Base-by-base conservation (phyloP, 2,888 invertebrate species). In the Allolobophora icterica region DNA sequence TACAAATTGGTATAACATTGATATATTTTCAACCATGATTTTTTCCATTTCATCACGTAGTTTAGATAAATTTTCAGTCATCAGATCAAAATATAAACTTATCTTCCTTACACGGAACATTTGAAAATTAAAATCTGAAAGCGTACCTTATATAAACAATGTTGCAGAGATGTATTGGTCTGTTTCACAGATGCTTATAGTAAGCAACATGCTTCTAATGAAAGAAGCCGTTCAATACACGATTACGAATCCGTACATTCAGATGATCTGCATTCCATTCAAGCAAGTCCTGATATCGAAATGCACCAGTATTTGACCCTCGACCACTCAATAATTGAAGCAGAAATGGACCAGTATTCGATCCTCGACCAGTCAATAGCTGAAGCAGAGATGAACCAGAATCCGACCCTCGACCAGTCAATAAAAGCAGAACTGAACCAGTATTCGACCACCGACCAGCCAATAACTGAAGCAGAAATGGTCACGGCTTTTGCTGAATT, bases 71-170 rank as follows among this genome's bases (percentile, higher is more conserved):
- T n/a, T 71, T 71, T n/a, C 71, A n/a, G 4, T 71, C 30, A 52
- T 52, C 24, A 52, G 24, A 1, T 71, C n/a, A 71, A 71, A 71
- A n/a, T 71, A 30, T 5, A 1, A 71, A n/a, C 8, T 30, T 71
- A n/a, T 71, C 11, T 1, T 1, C 8, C 11, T 71, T 0, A 71
- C 0, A 1, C 1, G 8, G 17, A n/a, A 1, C 3, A 8, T 13
- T 30, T 71, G 1, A 30, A 1, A 71, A n/a, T 17, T 13, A 0
- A 71, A 8, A 30, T 71, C 30, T 71, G 0, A 71, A 30, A n/a
- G 71, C 8, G 3, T 71, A n/a, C n/a, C 15, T n/a, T 1, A 6
- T 5, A n/a, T 11, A n/a, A n/a, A n/a, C n/a, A n/a, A 8, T 8
- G 17, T n/a, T n/a, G 71, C 11, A 19, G 13, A 45, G 45, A 5